Conservation (phyloP, 1,140 invertebrate genomes). For the Belonocnema kinseyi region DNA sequence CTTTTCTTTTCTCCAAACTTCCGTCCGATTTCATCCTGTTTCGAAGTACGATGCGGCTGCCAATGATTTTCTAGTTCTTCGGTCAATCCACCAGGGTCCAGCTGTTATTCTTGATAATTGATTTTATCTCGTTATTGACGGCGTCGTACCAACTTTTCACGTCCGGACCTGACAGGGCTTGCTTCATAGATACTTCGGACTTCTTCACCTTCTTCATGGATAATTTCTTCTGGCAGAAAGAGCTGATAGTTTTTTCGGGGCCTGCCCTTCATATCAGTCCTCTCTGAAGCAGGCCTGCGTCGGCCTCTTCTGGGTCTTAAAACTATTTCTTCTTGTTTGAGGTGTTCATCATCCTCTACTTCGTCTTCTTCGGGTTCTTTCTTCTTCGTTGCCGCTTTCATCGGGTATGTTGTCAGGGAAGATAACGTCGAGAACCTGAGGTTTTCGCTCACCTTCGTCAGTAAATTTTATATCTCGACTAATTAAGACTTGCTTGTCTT, state of each 20-base stretch:
- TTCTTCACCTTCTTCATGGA: not conserved
- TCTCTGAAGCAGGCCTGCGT: conserved; percentile 19
- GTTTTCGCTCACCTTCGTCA: too few species aligned
- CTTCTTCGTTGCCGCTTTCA: not conserved
- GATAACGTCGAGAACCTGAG: too few species aligned
- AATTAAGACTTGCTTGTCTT: not conserved
- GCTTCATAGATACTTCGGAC: not conserved
- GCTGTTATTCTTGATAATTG: not conserved
- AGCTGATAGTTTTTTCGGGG: not conserved
- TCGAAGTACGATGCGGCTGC: not conserved
- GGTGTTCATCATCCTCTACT: not conserved
- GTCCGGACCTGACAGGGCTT: not conserved
- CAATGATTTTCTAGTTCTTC: not conserved
- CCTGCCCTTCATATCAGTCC: not conserved
- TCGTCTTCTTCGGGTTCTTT: conserved; percentile 31
- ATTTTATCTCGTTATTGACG: not conserved
- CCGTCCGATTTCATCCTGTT: not conserved
- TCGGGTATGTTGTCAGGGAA: too few species aligned
- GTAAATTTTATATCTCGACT: not conserved
- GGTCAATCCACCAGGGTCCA: not conserved
- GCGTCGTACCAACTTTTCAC: not conserved
- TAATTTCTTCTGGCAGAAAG: not conserved
- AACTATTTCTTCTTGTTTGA: not conserved
- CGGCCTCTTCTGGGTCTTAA: conserved; percentile 33
- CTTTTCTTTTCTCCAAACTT: not conserved